A percentile compares a stretch with the other conserved stretches of the same genome.
These are phyloP conservation scores for Apomyelois bistriatella DNA, from an alignment of 2,888 invertebrate species.

Conservation along the genomic window DNA sequence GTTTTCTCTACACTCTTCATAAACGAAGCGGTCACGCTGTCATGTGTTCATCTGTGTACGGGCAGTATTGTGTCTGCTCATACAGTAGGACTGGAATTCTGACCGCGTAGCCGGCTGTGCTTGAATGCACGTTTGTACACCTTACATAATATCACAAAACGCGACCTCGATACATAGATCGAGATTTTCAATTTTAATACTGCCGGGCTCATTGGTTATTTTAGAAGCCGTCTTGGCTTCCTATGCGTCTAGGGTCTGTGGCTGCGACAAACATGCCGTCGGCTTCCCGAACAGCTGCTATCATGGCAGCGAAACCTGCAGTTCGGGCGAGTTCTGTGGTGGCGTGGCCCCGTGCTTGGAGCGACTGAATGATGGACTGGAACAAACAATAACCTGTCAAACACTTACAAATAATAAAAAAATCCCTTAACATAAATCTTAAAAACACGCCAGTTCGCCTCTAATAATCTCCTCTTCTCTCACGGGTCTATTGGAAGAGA, in stretches of 20 bases:
- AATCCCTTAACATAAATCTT: too few relatives aligned
- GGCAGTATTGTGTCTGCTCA: too few relatives aligned
- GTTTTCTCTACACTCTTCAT: too few relatives aligned
- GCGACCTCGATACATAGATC: not conserved
- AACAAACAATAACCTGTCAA: slow-evolving; percentile 15
- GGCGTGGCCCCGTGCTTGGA: slow-evolving; percentile 74
- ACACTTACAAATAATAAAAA: too few relatives aligned
- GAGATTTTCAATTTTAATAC: not conserved
- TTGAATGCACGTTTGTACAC: not conserved
- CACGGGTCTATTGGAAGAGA: too few relatives aligned
- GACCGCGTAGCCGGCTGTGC: not conserved
- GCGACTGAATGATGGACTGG: slow-evolving; percentile 63
- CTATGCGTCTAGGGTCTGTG: slow-evolving; percentile 71
- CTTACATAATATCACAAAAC: slow-evolving; percentile 2
- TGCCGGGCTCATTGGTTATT: not conserved
- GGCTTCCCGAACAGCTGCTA: slow-evolving; percentile 70
- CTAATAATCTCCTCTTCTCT: too few relatives aligned
- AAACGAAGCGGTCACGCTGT: too few relatives aligned
- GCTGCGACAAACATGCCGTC: slow-evolving; percentile 51
- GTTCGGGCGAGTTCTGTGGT: slow-evolving; percentile 61
- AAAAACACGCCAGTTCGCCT: too few relatives aligned
- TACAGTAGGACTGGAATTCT: not conserved
- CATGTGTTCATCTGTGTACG: too few relatives aligned
- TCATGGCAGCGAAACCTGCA: slow-evolving; percentile 83
- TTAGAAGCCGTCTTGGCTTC: slow-evolving; percentile 72